A percentile compares a stretch with the other conserved stretches of the same genome.
Conservation (phyloP, 2,113 vertebrate genomes). For the Ailurus styani region DNA sequence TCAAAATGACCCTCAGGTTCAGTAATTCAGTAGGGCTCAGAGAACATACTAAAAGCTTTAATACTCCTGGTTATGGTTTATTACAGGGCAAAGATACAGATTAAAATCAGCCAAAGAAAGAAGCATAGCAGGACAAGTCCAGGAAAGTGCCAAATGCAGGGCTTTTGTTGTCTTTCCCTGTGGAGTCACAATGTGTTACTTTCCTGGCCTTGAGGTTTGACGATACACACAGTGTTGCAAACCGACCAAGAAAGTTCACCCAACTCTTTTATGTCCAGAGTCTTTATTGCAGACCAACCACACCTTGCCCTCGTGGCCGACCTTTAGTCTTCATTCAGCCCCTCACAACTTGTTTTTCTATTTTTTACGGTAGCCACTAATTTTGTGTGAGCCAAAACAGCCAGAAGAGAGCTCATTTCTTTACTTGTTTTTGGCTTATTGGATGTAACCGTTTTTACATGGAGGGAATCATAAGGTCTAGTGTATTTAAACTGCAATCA, state of each 20-base stretch:
- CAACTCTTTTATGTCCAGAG: background rate
- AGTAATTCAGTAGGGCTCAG: background rate
- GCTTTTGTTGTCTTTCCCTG: background rate
- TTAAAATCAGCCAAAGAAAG: background rate
- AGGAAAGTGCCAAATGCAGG: background rate
- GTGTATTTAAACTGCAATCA: background rate
- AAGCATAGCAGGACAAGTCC: background rate
- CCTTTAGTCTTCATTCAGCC: background rate
- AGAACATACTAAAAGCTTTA: background rate
- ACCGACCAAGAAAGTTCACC: background rate
- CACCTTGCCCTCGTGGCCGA: background rate
- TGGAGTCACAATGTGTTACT: background rate
- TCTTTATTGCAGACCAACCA: background rate
- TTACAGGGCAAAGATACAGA: background rate
- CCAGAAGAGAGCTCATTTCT: background rate
- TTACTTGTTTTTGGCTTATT: background rate
- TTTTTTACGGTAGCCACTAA: background rate
- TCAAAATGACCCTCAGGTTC: background rate
- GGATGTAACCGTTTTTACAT: background rate
- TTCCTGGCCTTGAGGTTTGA: background rate
- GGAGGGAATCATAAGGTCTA: background rate
- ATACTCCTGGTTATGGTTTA: background rate
- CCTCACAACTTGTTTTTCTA: background rate
- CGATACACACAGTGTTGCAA: background rate
- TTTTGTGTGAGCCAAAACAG: background rate